Evolutionary conservation across 2,888 invertebrate species (phyloP).

Genomic region (Onchidella celtica): DNA sequence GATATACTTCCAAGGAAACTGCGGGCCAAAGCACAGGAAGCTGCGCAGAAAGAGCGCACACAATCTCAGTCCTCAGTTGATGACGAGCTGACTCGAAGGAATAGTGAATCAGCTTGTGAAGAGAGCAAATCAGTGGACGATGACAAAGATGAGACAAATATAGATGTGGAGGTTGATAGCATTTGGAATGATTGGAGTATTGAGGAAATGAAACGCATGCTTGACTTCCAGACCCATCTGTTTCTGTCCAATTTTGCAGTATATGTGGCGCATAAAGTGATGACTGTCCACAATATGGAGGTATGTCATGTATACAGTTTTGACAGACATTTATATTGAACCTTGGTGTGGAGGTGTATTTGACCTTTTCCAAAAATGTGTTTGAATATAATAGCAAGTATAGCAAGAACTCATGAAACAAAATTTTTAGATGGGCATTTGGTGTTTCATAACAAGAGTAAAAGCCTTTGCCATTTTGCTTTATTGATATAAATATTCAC

Average conservation of each 20-base stretch:
- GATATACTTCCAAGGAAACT: slow-evolving; percentile 51
- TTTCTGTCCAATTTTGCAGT: slow-evolving; percentile 92
- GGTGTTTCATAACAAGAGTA: too few species aligned
- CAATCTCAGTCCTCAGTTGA: slow-evolving; percentile 37
- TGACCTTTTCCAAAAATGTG: too few species aligned
- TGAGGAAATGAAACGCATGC: slow-evolving; percentile 92
- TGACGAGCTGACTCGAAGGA: slow-evolving; percentile 31
- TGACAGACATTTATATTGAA: too few species aligned
- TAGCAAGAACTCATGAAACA: too few species aligned
- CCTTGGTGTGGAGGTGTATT: too few species aligned
- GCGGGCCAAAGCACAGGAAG: slow-evolving; percentile 50
- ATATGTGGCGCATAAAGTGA: slow-evolving; percentile 89
- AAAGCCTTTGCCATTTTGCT: too few species aligned
- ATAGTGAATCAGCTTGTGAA: slow-evolving; percentile 33
- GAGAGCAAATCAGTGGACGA: slow-evolving; percentile 32
- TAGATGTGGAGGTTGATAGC: slow-evolving; percentile 18
- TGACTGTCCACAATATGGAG: slow-evolving; percentile 73
- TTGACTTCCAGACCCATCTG: slow-evolving; percentile 92
- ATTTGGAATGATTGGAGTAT: slow-evolving; percentile 84
- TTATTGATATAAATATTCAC: too few species aligned
- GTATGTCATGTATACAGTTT: slow-evolving; percentile 23
- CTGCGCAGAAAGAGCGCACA: slow-evolving; percentile 51
- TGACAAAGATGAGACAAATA: slow-evolving; percentile 23
- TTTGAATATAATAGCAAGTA: too few species aligned
- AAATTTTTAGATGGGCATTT: too few species aligned